phyloP scores from a whole-genome alignment of 2,888 invertebrate species.

The Punctoribates punctum region DNA sequence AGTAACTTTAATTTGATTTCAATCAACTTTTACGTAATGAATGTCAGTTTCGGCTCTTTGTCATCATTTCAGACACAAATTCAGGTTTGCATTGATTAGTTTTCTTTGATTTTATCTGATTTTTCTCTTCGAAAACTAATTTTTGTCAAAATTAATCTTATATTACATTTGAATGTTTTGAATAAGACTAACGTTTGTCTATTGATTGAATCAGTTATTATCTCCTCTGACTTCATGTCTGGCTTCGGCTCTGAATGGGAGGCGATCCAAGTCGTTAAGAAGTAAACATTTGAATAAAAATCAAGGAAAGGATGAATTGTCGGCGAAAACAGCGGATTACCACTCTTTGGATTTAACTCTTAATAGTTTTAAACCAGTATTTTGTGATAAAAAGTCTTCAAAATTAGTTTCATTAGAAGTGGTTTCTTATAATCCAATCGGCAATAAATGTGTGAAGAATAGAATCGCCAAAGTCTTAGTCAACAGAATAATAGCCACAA shows the following conservation, averaged over 20 bases:
- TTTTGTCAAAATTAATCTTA: neutral
- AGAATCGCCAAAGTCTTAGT: neutral
- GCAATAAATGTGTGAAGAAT: neutral
- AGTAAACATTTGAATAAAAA: neutral
- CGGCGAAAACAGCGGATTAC: neutral
- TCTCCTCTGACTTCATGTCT: conserved; percentile 26
- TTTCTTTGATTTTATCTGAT: neutral
- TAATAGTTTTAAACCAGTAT: neutral
- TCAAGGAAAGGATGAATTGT: neutral
- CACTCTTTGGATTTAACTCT: neutral
- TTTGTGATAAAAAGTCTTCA: conserved; percentile 19
- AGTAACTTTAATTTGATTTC: neutral
- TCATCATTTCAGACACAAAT: conserved; percentile 28
- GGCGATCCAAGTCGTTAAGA: neutral
- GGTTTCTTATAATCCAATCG: neutral
- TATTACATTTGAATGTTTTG: neutral
- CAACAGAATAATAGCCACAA: neutral
- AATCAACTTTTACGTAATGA: neutral
- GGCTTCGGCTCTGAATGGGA: conserved; percentile 8
- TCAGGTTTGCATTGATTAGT: conserved; percentile 14
- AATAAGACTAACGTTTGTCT: neutral
- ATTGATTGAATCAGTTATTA: conserved; percentile 9
- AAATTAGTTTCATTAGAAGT: neutral
- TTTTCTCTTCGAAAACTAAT: neutral
- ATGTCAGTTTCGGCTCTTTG: neutral